Base-by-base conservation (phyloP, 2,888 invertebrate species). In the Unio pictorum region DNA sequence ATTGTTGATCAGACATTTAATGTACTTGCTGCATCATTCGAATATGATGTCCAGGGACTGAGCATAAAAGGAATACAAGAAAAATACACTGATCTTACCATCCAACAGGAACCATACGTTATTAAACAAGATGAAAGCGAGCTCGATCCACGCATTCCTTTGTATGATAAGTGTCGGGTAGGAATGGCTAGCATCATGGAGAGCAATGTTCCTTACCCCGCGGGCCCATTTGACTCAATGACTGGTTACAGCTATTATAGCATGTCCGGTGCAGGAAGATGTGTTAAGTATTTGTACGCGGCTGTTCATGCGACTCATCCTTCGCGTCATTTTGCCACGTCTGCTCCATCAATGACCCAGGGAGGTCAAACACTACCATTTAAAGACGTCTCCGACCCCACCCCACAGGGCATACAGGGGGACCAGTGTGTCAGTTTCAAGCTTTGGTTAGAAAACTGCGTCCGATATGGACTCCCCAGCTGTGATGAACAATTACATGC, bases 371-470 rank as follows among this genome's bases (percentile, higher is more conserved):
- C 66, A 1, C 17, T 34, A n/a, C n/a, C 26, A n/a, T 64, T 64
- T 20, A 54, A 67, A 18, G 18, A 56, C 26, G 61, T 71, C 0
- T 45, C 64, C 7, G 73, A 73, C 55, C 85, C 84, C 0, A 81
- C 81, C 58, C 85, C 86, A 0, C 87, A 88, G 70, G 87, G 87
- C 11, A 76, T 87, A 8, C 86, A 88, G 73, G 87, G 87, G 1
- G 83, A 83, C n/a, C 84, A 86, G 63, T 86, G 86, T 72, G 85
- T 81, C 0, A 70, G 74, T 20, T 86, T 86, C 68, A 80, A 81
- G 68, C 75, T 86, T 0, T 87, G 87, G 87, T 80, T 87, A 69
- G 81, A 86, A 65, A 87, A 84, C 73, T 88, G 88, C 66, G 81
- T 80, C 61, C 72, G 83, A 7, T 87, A 84, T 71, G 82, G 84